phyloP scores from a whole-genome alignment of 2,797 vertebrate genomes.

The Acanthurus tractus region DNA sequence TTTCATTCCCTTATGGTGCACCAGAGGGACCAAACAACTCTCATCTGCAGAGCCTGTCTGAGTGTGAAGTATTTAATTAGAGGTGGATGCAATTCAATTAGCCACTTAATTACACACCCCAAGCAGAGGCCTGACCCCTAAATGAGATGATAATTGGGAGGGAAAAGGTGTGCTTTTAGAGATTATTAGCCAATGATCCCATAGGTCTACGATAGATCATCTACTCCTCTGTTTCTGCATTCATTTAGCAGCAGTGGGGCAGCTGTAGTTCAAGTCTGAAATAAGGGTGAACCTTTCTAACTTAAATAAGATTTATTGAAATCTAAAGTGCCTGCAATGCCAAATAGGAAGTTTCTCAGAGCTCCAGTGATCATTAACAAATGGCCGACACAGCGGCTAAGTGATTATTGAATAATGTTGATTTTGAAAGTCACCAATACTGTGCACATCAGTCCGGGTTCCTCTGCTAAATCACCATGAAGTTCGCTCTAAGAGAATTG shows the following conservation, averaged over 20 bases:
- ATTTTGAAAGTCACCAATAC: conserved; percentile 52
- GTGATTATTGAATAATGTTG: conserved; percentile 55
- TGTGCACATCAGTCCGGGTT: conserved; percentile 56
- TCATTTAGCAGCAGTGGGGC: conserved; percentile 37
- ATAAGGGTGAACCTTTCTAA: conserved; percentile 23
- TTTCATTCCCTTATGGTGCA: conserved; percentile 54
- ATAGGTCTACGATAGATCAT: conserved; percentile 69
- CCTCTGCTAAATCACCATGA: conserved; percentile 62
- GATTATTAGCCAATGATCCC: conserved; percentile 82
- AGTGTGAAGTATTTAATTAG: conserved; percentile 90
- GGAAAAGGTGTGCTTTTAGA: conserved; percentile 87
- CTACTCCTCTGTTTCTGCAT: conserved; percentile 44
- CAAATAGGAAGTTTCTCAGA: conserved; percentile 42
- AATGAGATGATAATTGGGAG: conserved; percentile 85
- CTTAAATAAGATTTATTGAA: conserved; percentile 36
- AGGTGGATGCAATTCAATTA: conserved; percentile 88
- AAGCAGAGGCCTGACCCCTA: conserved; percentile 82
- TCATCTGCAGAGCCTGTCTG: conserved; percentile 82
- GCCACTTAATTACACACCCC: conserved; percentile 85
- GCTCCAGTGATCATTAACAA: conserved; percentile 38
- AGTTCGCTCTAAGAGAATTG: conserved; percentile 65
- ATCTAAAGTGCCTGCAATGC: conserved; percentile 26
- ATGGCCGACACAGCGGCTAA: conserved; percentile 40
- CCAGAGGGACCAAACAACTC: conserved; percentile 72
- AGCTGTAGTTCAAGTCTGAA: conserved; percentile 11